Conservation (phyloP, 2,113 vertebrate genomes). For the Notarius quadriscutis region DNA sequence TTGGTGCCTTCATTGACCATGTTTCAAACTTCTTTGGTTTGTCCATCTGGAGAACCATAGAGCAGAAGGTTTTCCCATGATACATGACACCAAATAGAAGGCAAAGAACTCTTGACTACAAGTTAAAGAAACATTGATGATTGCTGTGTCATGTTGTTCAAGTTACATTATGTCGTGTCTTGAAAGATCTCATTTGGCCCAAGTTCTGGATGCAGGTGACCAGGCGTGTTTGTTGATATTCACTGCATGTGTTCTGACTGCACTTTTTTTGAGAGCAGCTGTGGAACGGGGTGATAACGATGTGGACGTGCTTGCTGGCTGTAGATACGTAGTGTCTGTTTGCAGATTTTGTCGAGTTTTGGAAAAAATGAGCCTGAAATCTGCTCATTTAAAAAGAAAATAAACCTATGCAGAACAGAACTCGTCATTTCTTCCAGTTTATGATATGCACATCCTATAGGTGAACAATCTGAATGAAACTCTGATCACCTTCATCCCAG, state of each 20-base stretch:
- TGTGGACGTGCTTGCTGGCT: not conserved
- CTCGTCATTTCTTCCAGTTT: not conserved
- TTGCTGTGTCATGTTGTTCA: conserved; percentile 21
- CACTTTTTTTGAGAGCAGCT: conserved; percentile 37
- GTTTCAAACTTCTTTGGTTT: not conserved
- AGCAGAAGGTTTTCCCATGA: not conserved
- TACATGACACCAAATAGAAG: not conserved
- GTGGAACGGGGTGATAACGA: not conserved
- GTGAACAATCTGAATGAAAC: not conserved
- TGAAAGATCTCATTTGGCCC: not conserved
- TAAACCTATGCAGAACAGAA: not conserved
- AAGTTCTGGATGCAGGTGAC: conserved; percentile 33
- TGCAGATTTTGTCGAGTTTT: not conserved
- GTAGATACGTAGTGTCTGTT: not conserved
- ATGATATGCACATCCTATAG: not conserved
- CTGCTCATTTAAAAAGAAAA: not conserved
- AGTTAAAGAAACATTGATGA: not conserved
- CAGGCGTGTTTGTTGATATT: conserved; percentile 36
- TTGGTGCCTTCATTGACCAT: not conserved
- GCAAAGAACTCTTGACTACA: not conserved
- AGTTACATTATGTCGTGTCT: not conserved
- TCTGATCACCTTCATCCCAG: not conserved
- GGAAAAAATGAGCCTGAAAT: not conserved
- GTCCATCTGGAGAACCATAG: not conserved
- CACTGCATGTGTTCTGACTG: conserved; percentile 20